Conservation (phyloP, 2,113 vertebrate genomes). For the Phylloscopus whistleri region DNA sequence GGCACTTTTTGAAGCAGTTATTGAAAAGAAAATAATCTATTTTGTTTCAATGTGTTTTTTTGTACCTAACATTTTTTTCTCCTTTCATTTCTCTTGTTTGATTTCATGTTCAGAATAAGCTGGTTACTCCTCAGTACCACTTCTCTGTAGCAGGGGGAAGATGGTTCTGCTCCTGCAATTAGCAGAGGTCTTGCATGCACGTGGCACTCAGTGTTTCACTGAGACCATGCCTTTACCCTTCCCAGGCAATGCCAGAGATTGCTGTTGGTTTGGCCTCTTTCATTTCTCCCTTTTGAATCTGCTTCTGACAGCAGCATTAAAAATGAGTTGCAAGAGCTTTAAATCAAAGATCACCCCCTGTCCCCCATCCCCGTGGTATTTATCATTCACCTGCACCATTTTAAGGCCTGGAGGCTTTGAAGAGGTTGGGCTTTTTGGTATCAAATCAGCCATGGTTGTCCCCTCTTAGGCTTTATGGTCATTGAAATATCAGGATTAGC, state of each 20-base stretch:
- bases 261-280: not conserved
- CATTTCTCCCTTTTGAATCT: not conserved
- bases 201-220: not conserved
- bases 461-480: not conserved
- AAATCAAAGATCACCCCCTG: not conserved
- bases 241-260: not conserved
- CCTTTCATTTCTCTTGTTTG: not conserved
- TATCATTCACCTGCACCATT: not conserved
- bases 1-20: not conserved
- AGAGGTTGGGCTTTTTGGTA: not conserved
- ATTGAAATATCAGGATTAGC: not conserved
- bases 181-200: not conserved
- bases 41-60: not conserved
- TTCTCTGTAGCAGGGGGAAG: not conserved
- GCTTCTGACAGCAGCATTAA: not conserved
- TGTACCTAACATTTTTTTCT: not conserved
- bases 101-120: not conserved
- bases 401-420: not conserved
- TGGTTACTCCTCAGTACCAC: not conserved
- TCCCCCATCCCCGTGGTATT: accelerated
- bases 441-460: not conserved
- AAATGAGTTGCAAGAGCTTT: not conserved
- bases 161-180: not conserved
- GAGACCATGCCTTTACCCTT: not conserved
- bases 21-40: not conserved